phyloP scores from a whole-genome alignment of 2,888 invertebrate species.

The Andrena haemorrhoa region DNA sequence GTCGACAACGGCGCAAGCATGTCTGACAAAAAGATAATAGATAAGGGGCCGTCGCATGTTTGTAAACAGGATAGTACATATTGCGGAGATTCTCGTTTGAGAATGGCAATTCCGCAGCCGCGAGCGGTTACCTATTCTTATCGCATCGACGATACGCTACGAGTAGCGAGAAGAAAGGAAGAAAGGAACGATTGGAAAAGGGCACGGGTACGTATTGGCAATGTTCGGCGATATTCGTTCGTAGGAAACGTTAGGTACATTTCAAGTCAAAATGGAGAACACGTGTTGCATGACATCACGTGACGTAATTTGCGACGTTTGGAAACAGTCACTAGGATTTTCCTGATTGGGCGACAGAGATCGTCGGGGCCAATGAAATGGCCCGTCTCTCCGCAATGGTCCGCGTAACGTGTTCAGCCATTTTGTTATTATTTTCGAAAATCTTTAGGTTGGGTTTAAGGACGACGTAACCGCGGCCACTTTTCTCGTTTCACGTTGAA shows the following conservation, averaged over 20 bases:
- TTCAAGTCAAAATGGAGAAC: slow-evolving; percentile 75
- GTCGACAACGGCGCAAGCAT: slow-evolving; percentile 15
- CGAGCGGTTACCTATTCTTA: not conserved
- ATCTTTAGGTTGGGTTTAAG: slow-evolving; percentile 80
- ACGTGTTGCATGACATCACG: slow-evolving; percentile 79
- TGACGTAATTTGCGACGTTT: slow-evolving; percentile 74
- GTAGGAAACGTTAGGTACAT: slow-evolving; percentile 28
- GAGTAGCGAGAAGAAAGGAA: not conserved
- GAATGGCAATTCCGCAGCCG: slow-evolving; percentile 19
- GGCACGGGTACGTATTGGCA: not conserved
- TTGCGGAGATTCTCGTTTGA: slow-evolving; percentile 43
- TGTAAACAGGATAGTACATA: slow-evolving; percentile 47
- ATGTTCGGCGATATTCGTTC: not conserved
- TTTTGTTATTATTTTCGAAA: slow-evolving; percentile 85
- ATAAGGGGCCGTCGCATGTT: slow-evolving; percentile 34
- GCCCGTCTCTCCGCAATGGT: slow-evolving; percentile 77
- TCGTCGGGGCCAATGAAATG: slow-evolving; percentile 72
- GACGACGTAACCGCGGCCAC: slow-evolving; percentile 68
- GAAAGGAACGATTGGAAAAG: not conserved
- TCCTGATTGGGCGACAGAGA: slow-evolving; percentile 65
- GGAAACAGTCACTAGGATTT: slow-evolving; percentile 67
- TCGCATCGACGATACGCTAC: not conserved
- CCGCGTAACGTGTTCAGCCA: slow-evolving; percentile 79
- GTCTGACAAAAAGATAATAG: slow-evolving; percentile 35
- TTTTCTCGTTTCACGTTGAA: slow-evolving; percentile 54